Evolutionary conservation across 2,113 vertebrate genomes (phyloP), one percentile per base, ranked within the genome.

Genomic region (Romanogobio albipinnatus): DNA sequence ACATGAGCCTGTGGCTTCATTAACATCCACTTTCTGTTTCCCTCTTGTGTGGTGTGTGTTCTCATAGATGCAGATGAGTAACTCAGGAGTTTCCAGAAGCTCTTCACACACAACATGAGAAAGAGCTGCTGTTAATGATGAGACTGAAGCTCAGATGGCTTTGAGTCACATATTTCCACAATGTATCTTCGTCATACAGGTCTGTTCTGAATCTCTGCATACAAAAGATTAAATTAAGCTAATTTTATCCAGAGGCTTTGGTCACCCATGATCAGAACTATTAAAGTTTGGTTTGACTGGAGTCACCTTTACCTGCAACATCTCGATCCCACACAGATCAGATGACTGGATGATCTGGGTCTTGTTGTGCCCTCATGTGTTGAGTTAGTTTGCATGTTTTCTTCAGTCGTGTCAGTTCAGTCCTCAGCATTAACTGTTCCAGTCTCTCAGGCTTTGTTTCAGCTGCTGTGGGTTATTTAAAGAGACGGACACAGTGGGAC

Each of bases 401-500:
- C 0, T 1, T 53, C 14, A 29, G 73, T 73, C 11, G 19, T n/a
- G 75, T 77, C 4, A 29, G 22, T 78, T 61, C 33, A 79, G 36
- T 62, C 77, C 9, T 45, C 77, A 78, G 19, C 56, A 36, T 73
- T 33, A 51, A 73, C 45, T 51, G 43, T 74, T 74, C 82, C 47
- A 49, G 78, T 71, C 51, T 82, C 59, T 49, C 58, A 64, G 81
- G 86, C 82, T 89, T 86, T 82, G 86, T 88, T 84, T 89, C 85
- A 89, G 91, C 88, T 89, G 90, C 86, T 84, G 76, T 17, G 77
- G 76, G 58, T 87, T 92, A 92, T 93, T 93, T 91, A 91, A 82
- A 89, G 90, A 90, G 61, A 84, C 33, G 59, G 81, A 93, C 90
- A 91, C 87, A 90, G 87, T 88, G 87, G 84, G 74, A 66, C 83